A percentile compares a stretch with the other conserved stretches of the same genome.
phyloP scores from a whole-genome alignment of 1,140 invertebrate species.

The Diprion similis region DNA sequence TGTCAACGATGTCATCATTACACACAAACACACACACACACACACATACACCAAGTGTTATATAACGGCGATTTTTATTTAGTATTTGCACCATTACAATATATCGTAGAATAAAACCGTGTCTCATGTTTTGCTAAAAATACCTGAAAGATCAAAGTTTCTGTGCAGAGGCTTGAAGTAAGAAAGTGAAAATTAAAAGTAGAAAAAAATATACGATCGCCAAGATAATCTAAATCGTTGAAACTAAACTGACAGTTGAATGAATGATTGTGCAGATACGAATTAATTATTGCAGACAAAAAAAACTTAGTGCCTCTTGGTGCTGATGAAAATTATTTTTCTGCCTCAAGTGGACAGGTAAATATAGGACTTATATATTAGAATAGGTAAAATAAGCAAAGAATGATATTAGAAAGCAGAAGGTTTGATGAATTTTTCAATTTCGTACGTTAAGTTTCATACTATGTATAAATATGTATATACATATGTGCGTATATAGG shows the following conservation, averaged over 20 bases:
- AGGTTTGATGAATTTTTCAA: constrained; percentile 10
- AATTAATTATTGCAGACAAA: constrained; percentile 1
- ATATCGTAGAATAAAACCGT: no score
- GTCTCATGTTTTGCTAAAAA: no score
- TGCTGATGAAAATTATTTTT: constrained; percentile 4
- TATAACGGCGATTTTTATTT: neutral
- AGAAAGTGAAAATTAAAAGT: no score
- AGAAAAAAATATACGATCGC: no score
- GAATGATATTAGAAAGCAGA: neutral
- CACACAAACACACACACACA: neutral
- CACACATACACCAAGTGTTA: neutral
- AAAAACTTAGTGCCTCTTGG: constrained; percentile 4
- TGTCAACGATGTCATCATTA: neutral
- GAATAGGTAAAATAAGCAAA: neutral
- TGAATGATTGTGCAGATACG: constrained; percentile 12
- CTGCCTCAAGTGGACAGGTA: neutral
- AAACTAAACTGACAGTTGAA: no score
- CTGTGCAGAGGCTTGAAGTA: no score
- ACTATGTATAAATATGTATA: neutral
- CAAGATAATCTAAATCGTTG: no score
- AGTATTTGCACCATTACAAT: neutral
- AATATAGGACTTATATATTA: constrained; percentile 1
- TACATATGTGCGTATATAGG: neutral
- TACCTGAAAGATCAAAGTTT: no score
- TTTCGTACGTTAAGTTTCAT: constrained; percentile 11